A percentile compares a stretch with the other conserved stretches of the same genome.
Conservation (phyloP, 2,113 vertebrate species). For the Chaetodon trifascialis region DNA sequence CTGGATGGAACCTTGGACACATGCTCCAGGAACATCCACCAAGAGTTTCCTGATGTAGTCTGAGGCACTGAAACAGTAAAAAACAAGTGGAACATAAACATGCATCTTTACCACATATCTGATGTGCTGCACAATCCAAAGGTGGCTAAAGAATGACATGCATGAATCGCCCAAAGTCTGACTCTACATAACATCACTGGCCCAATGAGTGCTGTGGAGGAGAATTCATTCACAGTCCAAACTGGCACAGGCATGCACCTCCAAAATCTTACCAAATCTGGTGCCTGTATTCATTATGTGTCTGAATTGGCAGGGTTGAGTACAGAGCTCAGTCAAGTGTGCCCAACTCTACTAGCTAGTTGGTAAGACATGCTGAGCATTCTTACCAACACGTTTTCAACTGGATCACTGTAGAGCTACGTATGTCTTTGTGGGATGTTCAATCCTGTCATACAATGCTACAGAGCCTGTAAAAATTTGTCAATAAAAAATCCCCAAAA, state of each 20-base stretch:
- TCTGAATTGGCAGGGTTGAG: background rate
- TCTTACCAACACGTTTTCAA: too few relatives aligned
- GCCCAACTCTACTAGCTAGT: background rate
- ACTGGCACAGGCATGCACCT: background rate
- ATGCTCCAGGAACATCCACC: background rate
- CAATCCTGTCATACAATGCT: too few relatives aligned
- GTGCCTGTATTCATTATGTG: background rate
- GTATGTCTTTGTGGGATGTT: too few relatives aligned
- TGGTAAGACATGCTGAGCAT: background rate
- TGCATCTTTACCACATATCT: background rate
- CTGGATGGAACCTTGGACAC: background rate
- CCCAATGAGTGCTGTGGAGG: background rate
- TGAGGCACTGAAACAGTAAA: conserved; percentile 4
- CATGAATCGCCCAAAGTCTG: background rate
- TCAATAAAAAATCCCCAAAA: too few relatives aligned
- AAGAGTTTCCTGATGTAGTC: background rate
- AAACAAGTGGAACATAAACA: background rate
- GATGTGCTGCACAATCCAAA: background rate
- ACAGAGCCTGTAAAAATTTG: too few relatives aligned
- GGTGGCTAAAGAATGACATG: background rate
- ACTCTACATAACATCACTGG: background rate
- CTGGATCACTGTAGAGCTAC: too few relatives aligned
- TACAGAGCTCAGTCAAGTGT: background rate
- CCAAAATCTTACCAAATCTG: background rate
- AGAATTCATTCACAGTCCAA: background rate